These are phyloP conservation scores for Rallus limicola DNA, from an alignment of 2,113 vertebrate genomes.

Conservation along the genomic window DNA sequence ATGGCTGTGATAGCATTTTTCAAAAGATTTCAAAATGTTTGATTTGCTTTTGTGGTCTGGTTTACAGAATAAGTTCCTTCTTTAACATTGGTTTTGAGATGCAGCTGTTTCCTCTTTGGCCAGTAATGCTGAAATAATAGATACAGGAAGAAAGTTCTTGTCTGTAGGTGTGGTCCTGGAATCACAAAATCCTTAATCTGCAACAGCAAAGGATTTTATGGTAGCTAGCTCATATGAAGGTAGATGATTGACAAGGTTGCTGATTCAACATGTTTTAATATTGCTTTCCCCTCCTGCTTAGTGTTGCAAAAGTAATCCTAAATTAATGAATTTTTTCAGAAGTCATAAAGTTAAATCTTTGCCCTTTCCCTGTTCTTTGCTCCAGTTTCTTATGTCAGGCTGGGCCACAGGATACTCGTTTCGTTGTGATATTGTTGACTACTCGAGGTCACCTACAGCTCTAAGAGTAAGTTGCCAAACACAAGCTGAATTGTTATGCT, in stretches of 20 bases:
- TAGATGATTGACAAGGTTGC: background rate
- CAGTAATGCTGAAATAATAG: background rate
- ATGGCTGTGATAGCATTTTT: background rate
- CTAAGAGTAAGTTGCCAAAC: constrained; percentile 84
- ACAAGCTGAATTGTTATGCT: background rate
- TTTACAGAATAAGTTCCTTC: background rate
- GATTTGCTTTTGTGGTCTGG: background rate
- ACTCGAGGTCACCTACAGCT: constrained; percentile 85
- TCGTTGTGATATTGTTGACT: constrained; percentile 92
- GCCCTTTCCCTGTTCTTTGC: background rate
- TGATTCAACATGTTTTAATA: background rate
- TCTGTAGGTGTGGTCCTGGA: background rate
- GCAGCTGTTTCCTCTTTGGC: background rate
- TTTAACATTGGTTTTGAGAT: background rate
- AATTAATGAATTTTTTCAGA: constrained; percentile 22
- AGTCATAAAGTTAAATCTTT: background rate
- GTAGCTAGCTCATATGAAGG: background rate
- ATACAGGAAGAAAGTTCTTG: background rate
- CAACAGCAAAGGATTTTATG: background rate
- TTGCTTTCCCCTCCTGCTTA: background rate
- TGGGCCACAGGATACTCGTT: constrained; percentile 96
- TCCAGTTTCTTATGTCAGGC: constrained; percentile 94
- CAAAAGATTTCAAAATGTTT: background rate
- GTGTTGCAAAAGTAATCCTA: background rate
- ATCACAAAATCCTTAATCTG: background rate